These are phyloP conservation scores for Silurus aristotelis DNA, from an alignment of 2,797 vertebrate genomes.

Conservation along the genomic window DNA sequence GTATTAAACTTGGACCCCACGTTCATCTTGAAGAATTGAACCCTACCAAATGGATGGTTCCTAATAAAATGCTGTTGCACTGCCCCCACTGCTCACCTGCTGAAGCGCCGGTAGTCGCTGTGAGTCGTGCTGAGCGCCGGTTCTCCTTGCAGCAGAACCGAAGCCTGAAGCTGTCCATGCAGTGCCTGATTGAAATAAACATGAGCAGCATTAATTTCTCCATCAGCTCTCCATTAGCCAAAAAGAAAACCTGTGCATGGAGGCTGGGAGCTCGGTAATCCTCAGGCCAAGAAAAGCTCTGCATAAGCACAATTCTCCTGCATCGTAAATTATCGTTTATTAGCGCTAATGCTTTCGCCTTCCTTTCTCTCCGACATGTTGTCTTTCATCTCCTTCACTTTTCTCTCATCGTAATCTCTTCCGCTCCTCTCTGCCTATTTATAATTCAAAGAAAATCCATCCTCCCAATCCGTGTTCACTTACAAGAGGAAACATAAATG, in stretches of 20 bases:
- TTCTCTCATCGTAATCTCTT: slow-evolving; percentile 1
- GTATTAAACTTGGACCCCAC: not conserved
- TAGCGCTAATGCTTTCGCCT: slow-evolving; percentile 35
- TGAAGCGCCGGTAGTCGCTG: slow-evolving; percentile 48
- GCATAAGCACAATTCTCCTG: slow-evolving; percentile 29
- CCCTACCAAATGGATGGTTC: not conserved
- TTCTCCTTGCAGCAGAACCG: slow-evolving; percentile 13
- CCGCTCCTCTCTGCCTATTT: not conserved
- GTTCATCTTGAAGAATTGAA: too few species aligned
- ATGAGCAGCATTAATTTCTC: slow-evolving; percentile 19
- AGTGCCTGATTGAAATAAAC: slow-evolving; percentile 50
- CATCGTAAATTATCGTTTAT: slow-evolving; percentile 42
- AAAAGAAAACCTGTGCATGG: not conserved
- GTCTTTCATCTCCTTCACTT: not conserved
- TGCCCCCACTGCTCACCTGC: slow-evolving; percentile 59
- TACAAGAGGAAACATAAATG: not conserved
- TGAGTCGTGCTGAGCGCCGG: slow-evolving; percentile 45
- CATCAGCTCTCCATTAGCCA: slow-evolving; percentile 26
- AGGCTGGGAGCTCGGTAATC: slow-evolving; percentile 18
- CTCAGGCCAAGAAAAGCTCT: slow-evolving; percentile 11
- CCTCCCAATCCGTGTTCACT: not conserved
- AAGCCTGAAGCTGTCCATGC: slow-evolving; percentile 42
- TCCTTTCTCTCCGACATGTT: not conserved
- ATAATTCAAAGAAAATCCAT: slow-evolving; percentile 4
- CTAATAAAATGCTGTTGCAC: slow-evolving; percentile 20